Conservation (phyloP, 2,888 invertebrate genomes). For the Helicoverpa assulta region DNA sequence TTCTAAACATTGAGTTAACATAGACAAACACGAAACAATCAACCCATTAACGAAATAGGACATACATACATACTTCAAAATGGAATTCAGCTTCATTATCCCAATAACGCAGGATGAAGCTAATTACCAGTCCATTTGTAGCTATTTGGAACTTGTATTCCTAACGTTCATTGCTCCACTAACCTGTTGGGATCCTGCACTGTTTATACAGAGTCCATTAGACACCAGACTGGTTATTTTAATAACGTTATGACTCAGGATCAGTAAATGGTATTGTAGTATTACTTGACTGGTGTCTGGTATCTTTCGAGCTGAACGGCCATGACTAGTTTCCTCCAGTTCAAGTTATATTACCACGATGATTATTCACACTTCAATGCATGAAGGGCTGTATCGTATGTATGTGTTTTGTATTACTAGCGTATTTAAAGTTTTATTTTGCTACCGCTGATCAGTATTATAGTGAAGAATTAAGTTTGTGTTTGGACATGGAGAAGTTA, state of each 20-base stretch:
- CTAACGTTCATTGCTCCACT: constrained; percentile 55
- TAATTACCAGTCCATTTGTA: constrained; percentile 50
- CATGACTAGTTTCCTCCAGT: background rate
- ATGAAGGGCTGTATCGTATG: background rate
- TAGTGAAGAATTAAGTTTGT: too few relatives aligned
- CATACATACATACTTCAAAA: constrained; percentile 19
- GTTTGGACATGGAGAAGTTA: background rate
- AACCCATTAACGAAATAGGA: background rate
- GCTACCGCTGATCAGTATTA: too few relatives aligned
- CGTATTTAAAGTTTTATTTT: too few relatives aligned
- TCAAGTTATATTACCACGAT: constrained; percentile 2
- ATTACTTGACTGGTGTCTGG: background rate
- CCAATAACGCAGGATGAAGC: constrained; percentile 53
- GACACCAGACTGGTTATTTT: constrained; percentile 50
- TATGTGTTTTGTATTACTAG: background rate
- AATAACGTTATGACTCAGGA: constrained; percentile 28
- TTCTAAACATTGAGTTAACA: background rate
- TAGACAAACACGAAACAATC: background rate
- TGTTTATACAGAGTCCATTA: constrained; percentile 43
- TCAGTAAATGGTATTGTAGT: constrained; percentile 9
- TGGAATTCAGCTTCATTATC: constrained; percentile 32
- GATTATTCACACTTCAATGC: constrained; percentile 2
- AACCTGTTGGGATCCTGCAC: constrained; percentile 45
- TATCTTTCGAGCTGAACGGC: background rate
- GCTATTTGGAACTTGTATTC: constrained; percentile 28